Conservation (phyloP, 2,113 vertebrate genomes). For the Xiphorhynchus elegans region DNA sequence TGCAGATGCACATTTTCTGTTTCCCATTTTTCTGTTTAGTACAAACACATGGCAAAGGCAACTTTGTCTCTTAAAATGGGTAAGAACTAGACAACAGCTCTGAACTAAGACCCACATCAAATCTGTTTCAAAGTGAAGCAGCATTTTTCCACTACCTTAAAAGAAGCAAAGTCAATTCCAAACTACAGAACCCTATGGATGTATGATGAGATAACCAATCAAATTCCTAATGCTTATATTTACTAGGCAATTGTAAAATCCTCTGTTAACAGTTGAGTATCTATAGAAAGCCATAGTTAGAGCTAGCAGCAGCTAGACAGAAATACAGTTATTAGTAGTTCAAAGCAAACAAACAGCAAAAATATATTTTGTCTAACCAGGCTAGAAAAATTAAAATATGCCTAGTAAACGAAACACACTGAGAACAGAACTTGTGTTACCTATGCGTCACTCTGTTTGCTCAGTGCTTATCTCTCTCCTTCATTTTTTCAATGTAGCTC, state of each 20-base stretch:
- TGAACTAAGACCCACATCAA: not conserved
- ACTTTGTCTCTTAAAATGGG: not conserved
- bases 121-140: not conserved
- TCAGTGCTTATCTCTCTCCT: not conserved
- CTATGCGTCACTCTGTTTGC: accelerated
- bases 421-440: not conserved
- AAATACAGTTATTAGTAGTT: not conserved
- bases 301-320: not conserved
- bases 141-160: not conserved
- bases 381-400: not conserved
- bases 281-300: not conserved
- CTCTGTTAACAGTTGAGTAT: not conserved
- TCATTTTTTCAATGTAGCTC: slow-evolving; percentile 2
- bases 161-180: not conserved
- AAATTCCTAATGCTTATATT: not conserved
- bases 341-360: not conserved
- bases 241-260: not conserved
- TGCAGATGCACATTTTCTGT: not conserved
- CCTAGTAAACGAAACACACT: not conserved
- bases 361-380: not conserved
- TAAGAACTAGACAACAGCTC: not conserved
- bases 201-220: not conserved
- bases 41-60: not conserved
- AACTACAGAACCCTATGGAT: not conserved
- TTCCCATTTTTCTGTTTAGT: not conserved